Percentiles rank a stretch among this genome's conserved stretches.
phyloP scores from a whole-genome alignment of 2,888 invertebrate species.

The Arge pagana region DNA sequence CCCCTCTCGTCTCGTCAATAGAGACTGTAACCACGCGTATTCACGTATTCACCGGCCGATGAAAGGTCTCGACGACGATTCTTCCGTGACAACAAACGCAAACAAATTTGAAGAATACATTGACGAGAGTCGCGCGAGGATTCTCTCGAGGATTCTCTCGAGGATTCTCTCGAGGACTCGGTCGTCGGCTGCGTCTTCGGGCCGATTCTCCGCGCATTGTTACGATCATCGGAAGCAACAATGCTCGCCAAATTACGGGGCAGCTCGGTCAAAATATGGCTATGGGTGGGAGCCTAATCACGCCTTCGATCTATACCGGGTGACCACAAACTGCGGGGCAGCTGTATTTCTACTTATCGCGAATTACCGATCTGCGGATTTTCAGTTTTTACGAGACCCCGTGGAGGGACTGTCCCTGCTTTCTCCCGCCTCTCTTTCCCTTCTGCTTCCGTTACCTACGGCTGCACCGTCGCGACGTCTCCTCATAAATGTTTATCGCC shows the following conservation, averaged over 20 bases:
- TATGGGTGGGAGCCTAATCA: constrained; percentile 35
- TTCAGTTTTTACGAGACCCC: constrained; percentile 40
- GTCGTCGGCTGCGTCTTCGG: neutral
- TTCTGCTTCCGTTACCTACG: constrained; percentile 1
- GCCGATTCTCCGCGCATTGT: constrained; percentile 12
- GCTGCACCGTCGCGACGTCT: too few species aligned
- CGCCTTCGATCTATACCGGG: constrained; percentile 40
- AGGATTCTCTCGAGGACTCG: constrained; percentile 25
- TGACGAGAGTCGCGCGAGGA: constrained; percentile 26
- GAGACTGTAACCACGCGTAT: constrained; percentile 11
- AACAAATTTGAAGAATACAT: constrained; percentile 37
- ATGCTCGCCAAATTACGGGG: constrained; percentile 53
- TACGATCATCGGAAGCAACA: constrained; percentile 43
- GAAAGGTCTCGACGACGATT: constrained; percentile 25
- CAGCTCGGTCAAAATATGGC: constrained; percentile 53
- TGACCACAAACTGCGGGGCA: constrained; percentile 53
- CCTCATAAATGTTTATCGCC: too few species aligned
- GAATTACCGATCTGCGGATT: constrained; percentile 54
- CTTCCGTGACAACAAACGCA: constrained; percentile 36
- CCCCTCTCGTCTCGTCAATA: too few species aligned
- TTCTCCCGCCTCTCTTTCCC: constrained; percentile 5
- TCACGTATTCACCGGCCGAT: constrained; percentile 7
- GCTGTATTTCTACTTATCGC: constrained; percentile 57
- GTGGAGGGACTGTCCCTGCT: constrained; percentile 20
- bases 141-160: constrained; percentile 34